Percentiles rank a stretch among this genome's conserved stretches.
Evolutionary conservation across 2,888 invertebrate genomes (phyloP).

Genomic region (Camponotus fellah): DNA sequence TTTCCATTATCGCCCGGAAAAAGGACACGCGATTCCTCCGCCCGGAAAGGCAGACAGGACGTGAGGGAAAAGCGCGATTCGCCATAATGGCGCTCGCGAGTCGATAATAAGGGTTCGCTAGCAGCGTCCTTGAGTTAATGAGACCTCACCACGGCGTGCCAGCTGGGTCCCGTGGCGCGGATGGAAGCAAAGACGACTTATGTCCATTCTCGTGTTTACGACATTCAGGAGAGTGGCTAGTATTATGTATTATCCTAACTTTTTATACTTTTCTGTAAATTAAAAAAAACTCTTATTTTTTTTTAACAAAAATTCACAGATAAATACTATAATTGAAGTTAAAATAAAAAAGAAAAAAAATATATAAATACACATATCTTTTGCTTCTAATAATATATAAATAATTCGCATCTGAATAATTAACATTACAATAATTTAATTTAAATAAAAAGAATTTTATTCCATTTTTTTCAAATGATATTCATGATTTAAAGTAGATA

Average conservation of each 20-base stretch:
- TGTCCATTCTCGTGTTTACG: constrained; percentile 35
- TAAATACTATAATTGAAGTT: not conserved
- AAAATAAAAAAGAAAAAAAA: not conserved
- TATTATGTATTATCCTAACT: not conserved
- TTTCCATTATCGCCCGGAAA: constrained; percentile 47
- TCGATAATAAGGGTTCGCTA: constrained; percentile 54
- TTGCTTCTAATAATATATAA: not conserved
- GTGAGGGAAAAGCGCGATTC: constrained; percentile 40
- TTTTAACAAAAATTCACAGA: not conserved
- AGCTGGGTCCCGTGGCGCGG: constrained; percentile 9
- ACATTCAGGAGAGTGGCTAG: not conserved
- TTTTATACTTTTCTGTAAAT: not conserved
- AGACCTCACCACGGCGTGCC: constrained; percentile 46
- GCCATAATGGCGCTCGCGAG: constrained; percentile 54
- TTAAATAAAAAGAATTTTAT: not conserved
- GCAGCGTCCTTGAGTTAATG: constrained; percentile 61
- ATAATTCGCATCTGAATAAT: no score
- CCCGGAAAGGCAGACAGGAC: constrained; percentile 32
- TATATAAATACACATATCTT: not conserved
- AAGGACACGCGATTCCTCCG: constrained; percentile 35
- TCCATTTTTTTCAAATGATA: not conserved
- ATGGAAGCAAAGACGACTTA: constrained; percentile 37
- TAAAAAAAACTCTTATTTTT: not conserved
- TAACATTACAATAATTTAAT: not conserved
- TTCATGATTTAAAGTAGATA: not conserved